Evolutionary conservation across 2,113 vertebrate genomes (phyloP).

Genomic region (Sapayoa aenigma): DNA sequence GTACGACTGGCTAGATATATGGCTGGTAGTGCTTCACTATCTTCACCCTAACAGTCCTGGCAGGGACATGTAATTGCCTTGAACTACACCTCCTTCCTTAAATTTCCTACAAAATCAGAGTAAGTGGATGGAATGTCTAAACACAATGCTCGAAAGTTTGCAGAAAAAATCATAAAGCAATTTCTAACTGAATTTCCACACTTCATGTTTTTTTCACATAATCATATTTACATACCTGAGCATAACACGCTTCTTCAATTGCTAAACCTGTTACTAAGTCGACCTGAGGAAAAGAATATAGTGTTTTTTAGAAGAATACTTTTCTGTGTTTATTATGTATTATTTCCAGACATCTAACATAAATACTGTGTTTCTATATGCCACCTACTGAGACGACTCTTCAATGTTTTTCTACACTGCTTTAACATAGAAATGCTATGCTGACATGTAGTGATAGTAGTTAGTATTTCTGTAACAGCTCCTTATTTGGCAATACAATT

Average conservation of each 20-base stretch:
- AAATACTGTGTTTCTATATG: not conserved
- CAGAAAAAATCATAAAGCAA: not conserved
- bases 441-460: not conserved
- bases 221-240: constrained; percentile 82
- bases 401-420: not conserved
- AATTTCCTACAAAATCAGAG: not conserved
- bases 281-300: constrained; percentile 79
- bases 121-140: not conserved
- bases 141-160: not conserved
- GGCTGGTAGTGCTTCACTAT: not conserved
- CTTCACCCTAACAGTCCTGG: not conserved
- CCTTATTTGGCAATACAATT: not conserved
- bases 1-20: not conserved
- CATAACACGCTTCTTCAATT: constrained; percentile 97
- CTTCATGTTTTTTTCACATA: not conserved
- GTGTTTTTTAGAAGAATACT: not conserved
- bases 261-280: constrained; percentile 94
- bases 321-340: not conserved
- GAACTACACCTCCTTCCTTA: not conserved
- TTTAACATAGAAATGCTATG: not conserved
- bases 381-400: not conserved
- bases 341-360: not conserved
- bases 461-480: not conserved
- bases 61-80: not conserved
- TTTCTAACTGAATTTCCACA: not conserved